Evolutionary conservation across 2,113 vertebrate genomes (phyloP), one percentile per base, ranked within the genome.

Genomic region (Panthera uncia): DNA sequence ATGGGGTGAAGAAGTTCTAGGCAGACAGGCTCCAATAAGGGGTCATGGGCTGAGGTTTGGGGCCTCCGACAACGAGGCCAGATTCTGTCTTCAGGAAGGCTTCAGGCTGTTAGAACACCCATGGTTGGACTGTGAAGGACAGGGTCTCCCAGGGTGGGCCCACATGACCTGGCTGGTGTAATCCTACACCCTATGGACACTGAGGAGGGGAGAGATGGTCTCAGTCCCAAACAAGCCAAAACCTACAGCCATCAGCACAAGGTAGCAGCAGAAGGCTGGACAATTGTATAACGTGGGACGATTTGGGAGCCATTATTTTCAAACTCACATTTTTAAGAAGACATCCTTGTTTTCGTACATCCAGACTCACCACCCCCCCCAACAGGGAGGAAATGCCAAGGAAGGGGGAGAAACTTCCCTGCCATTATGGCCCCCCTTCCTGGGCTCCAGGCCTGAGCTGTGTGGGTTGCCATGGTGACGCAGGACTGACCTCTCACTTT

Each of bases 401-500:
- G 71, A 94, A 98, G 0, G 15, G 89, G 86, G 86, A 98, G 97
- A 97, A 98, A 97, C 98, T 98, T 99, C 98, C 96, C 95, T 93
- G 97, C 98, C 94, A 96, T 98, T 98, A 98, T 98, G 98, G 98
- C 98, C 98, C 97, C 98, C 98, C 97, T 98, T 98, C 98, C 98
- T 98, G 98, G 94, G 98, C 98, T 98, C 97, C 97, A 86, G 98
- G 98, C 97, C 95, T 4, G 93, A 96, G 0, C 98, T 98, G 97
- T 95, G 94, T 94, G 97, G 97, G 99, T 99, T 99, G 98, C 99
- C 98, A 99, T 99, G 98, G 98, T 91, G 98, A 99, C 85, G 89
- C 98, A 96, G 97, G 98, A 97, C 98, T 99, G 99, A 99, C 99
- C 98, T 99, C 99, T 99, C 98, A 98, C 98, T 99, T 99, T 98